These are phyloP conservation scores for Neodon shergylaensis DNA, from an alignment of 2,113 vertebrate genomes.

Conservation along the genomic window DNA sequence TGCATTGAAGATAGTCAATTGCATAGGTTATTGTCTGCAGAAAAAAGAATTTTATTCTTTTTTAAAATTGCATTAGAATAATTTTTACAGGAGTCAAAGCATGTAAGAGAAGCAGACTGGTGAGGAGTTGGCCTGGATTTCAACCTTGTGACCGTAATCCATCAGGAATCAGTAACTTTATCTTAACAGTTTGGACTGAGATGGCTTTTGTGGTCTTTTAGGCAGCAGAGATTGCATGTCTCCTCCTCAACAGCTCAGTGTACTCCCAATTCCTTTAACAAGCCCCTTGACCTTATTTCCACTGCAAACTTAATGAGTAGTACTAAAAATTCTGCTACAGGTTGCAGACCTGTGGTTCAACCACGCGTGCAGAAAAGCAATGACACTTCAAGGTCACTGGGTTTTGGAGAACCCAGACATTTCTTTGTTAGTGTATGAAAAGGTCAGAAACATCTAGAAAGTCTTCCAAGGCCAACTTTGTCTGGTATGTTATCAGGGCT, in stretches of 20 bases:
- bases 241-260: background rate
- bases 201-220: background rate
- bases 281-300: background rate
- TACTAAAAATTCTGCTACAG: background rate
- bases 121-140: background rate
- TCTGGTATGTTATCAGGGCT: background rate
- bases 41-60: background rate
- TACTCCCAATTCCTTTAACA: background rate
- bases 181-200: background rate
- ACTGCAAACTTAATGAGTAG: background rate
- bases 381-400: background rate
- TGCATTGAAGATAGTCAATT: background rate
- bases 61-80: background rate
- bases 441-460: constrained; percentile 22
- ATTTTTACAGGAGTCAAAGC: background rate
- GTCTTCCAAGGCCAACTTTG: background rate
- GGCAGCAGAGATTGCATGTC: background rate
- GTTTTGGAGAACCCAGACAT: background rate
- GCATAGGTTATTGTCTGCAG: background rate
- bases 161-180: background rate
- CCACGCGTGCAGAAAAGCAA: background rate
- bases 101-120: background rate
- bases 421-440: background rate
- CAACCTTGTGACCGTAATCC: background rate
- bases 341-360: background rate